phyloP scores from a whole-genome alignment of 1,140 invertebrate species.

The Paramacrobiotus metropolitanus region DNA sequence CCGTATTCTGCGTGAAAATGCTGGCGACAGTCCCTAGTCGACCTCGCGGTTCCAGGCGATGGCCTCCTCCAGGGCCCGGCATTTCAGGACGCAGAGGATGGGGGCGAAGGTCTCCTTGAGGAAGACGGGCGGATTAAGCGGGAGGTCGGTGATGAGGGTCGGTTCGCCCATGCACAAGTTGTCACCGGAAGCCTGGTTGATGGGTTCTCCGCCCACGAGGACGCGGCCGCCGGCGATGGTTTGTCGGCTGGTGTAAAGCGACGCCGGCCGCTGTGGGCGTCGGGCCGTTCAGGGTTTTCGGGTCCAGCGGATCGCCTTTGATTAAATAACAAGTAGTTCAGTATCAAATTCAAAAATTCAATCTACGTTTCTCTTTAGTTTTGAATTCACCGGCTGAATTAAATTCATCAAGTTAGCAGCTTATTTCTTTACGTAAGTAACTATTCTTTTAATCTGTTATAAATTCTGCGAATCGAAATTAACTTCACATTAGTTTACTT shows the following conservation, averaged over 20 bases:
- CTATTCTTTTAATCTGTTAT: no score
- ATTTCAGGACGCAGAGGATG: conserved; percentile 80
- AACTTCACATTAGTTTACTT: no score
- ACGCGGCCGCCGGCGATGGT: conserved; percentile 39
- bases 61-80: conserved; percentile 54
- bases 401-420: no score
- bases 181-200: conserved; percentile 51
- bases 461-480: no score
- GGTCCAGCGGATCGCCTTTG: conserved; percentile 75
- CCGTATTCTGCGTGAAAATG: conserved; percentile 71
- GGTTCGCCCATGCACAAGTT: conserved; percentile 90
- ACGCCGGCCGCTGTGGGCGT: conserved; percentile 59
- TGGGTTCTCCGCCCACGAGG: conserved; percentile 48
- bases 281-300: conserved; percentile 65
- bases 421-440: no score
- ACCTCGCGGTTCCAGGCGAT: conserved; percentile 83
- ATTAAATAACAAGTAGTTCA: no score
- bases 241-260: conserved; percentile 42
- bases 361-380: no score
- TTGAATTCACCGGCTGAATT: no score
- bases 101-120: conserved; percentile 87
- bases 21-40: conserved; percentile 79
- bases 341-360: no score
- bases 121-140: conserved; percentile 55
- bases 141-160: conserved; percentile 66